These are phyloP conservation scores for Drepanosiphum platanoidis DNA, from an alignment of 2,888 invertebrate genomes.

Conservation along the genomic window DNA sequence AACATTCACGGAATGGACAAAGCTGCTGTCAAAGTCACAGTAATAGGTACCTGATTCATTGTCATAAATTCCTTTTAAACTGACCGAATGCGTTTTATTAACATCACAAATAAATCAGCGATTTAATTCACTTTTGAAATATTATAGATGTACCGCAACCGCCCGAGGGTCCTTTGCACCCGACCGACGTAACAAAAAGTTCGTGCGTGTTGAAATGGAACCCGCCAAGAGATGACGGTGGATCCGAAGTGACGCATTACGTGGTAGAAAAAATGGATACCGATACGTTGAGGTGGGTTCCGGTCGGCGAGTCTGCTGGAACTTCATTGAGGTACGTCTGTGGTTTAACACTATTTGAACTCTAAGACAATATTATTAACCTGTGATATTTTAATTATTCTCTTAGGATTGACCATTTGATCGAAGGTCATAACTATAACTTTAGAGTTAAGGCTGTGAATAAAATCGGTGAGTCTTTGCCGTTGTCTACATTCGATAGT, in stretches of 20 bases:
- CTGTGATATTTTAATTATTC: background rate
- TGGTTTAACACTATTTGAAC: background rate
- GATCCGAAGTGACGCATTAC: constrained; percentile 89
- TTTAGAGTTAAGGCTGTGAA: constrained; percentile 95
- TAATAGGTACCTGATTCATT: constrained; percentile 72
- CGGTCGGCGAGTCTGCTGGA: constrained; percentile 80
- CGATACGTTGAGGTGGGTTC: constrained; percentile 92
- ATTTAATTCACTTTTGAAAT: constrained; percentile 69
- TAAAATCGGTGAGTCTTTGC: constrained; percentile 90
- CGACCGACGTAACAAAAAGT: constrained; percentile 87
- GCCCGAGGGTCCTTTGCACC: constrained; percentile 91
- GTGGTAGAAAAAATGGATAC: constrained; percentile 96
- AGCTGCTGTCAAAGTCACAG: constrained; percentile 88
- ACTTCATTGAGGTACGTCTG: constrained; percentile 62
- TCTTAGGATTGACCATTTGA: constrained; percentile 82
- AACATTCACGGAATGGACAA: constrained; percentile 93
- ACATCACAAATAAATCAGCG: no score
- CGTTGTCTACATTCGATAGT: constrained; percentile 81
- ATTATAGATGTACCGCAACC: constrained; percentile 80
- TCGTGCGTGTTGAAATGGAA: constrained; percentile 86
- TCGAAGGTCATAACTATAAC: constrained; percentile 94
- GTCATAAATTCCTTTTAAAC: no score
- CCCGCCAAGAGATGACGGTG: constrained; percentile 93
- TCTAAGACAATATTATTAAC: background rate
- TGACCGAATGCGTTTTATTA: no score